These are phyloP conservation scores for Geophilus truncorum DNA, from an alignment of 2,888 invertebrate species.

Conservation along the genomic window DNA sequence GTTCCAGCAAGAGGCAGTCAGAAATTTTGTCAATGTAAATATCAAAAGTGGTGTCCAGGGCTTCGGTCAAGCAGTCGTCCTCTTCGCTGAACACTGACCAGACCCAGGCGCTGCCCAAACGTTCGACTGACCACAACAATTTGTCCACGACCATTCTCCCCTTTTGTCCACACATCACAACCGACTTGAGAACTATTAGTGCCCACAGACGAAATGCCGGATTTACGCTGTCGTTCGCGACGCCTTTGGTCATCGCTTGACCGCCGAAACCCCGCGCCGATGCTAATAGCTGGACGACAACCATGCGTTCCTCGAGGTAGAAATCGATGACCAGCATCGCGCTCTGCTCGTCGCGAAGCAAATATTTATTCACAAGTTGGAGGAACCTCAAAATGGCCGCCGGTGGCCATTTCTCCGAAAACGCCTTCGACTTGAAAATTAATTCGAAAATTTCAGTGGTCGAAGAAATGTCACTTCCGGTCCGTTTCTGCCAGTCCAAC, in stretches of 20 bases:
- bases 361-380: neutral
- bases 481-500: neutral
- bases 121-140: neutral
- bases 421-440: neutral
- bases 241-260: neutral
- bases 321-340: neutral
- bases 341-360: neutral
- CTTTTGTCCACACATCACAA: neutral
- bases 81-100: conserved; percentile 84
- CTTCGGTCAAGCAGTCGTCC: conserved; percentile 83
- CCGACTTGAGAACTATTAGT: neutral
- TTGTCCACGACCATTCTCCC: neutral
- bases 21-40: conserved; percentile 64
- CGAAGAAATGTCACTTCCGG: neutral
- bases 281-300: neutral
- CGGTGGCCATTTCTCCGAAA: neutral
- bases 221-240: neutral
- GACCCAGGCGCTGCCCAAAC: conserved; percentile 58
- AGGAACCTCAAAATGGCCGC: neutral
- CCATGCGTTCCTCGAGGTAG: neutral
- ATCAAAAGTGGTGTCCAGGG: conserved; percentile 85
- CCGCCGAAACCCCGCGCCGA: neutral
- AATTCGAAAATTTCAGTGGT: neutral
- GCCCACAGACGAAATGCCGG: neutral
- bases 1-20: neutral